A percentile compares a stretch with the other conserved stretches of the same genome.
Evolutionary conservation across 2,113 vertebrate species (phyloP).

Genomic region (Podiceps cristatus): DNA sequence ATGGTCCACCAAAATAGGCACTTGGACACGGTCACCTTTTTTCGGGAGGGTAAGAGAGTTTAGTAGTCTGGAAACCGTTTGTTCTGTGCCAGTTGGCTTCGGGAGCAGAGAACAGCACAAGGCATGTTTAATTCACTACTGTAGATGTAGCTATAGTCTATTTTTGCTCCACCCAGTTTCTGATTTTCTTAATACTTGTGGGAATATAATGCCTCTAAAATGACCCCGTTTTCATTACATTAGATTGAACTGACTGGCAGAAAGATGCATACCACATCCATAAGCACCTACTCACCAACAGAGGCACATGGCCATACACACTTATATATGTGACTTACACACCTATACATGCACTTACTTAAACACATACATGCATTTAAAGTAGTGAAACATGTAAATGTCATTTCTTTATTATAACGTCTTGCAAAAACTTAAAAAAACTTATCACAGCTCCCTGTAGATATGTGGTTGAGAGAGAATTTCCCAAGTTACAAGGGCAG

Average conservation of each 20-base stretch:
- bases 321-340: neutral
- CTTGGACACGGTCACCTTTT: neutral
- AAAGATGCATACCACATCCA: neutral
- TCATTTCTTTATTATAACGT: neutral
- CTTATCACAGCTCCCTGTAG: neutral
- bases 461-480: neutral
- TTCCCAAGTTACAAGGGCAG: neutral
- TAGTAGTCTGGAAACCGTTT: neutral
- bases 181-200: constrained; percentile 33
- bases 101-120: neutral
- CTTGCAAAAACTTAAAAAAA: neutral
- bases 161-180: constrained; percentile 49
- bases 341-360: neutral
- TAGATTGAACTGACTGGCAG: neutral
- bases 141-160: neutral
- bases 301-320: neutral
- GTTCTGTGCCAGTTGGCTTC: constrained; percentile 12
- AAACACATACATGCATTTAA: neutral
- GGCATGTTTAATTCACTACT: constrained; percentile 19
- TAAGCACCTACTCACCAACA: neutral
- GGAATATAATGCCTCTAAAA: constrained; percentile 41
- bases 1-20: neutral
- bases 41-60: neutral
- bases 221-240: neutral
- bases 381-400: neutral